Evolutionary conservation across 2,113 vertebrate species (phyloP).

Genomic region (Lophius piscatorius): DNA sequence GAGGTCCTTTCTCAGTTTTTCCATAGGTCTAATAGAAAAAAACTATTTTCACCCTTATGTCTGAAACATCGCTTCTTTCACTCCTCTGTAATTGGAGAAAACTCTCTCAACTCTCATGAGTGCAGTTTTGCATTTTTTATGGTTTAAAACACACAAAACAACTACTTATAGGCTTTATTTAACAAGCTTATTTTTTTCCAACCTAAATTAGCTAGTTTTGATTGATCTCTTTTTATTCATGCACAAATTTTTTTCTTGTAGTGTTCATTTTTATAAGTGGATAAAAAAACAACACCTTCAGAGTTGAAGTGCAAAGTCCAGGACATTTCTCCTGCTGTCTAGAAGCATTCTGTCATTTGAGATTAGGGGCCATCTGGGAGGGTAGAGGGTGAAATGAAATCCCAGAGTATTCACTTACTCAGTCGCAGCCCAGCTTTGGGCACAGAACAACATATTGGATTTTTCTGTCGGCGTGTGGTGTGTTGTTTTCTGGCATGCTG

Average conservation of each 20-base stretch:
- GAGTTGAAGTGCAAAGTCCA: not conserved
- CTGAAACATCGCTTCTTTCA: not conserved
- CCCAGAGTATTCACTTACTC: slow-evolving; percentile 41
- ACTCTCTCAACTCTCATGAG: not conserved
- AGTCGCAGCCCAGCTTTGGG: slow-evolving; percentile 42
- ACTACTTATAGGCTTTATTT: too few relatives aligned
- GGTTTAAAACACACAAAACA: too few relatives aligned
- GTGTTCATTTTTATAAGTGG: not conserved
- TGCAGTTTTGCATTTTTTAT: not conserved
- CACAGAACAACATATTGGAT: slow-evolving; percentile 54
- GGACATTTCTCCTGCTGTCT: slow-evolving; percentile 14
- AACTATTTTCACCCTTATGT: too few relatives aligned
- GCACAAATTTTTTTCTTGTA: slow-evolving; percentile 2
- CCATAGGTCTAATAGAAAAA: too few relatives aligned
- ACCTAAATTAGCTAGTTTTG: not conserved
- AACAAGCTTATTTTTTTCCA: not conserved
- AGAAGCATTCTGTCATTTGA: slow-evolving; percentile 54
- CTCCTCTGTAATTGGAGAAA: not conserved
- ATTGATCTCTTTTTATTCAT: slow-evolving; percentile 6
- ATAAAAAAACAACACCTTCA: not conserved
- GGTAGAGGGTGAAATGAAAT: slow-evolving; percentile 55
- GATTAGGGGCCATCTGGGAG: slow-evolving; percentile 59
- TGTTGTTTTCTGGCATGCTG: slow-evolving; percentile 38
- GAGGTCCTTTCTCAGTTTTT: too few relatives aligned
- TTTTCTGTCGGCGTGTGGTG: slow-evolving; percentile 43